Evolutionary conservation across 2,888 invertebrate species (phyloP).

Genomic region (Serripes groenlandicus): DNA sequence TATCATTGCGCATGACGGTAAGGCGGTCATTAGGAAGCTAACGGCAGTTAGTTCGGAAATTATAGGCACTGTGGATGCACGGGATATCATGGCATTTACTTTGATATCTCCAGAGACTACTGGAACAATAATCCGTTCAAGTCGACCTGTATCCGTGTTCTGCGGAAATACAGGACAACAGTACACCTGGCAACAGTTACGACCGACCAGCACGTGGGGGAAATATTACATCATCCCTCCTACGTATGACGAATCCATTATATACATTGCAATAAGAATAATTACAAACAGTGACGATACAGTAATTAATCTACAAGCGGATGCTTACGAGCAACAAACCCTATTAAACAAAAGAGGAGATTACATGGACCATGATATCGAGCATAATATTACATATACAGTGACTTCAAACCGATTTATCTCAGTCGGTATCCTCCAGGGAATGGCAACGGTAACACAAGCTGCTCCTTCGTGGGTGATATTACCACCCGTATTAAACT

Average conservation of each 20-base stretch:
- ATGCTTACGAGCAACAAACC: constrained; percentile 27
- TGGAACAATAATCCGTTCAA: constrained; percentile 32
- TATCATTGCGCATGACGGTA: constrained; percentile 1
- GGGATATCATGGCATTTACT: neutral
- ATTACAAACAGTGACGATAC: constrained; percentile 44
- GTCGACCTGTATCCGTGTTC: constrained; percentile 38
- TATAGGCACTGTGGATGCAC: neutral
- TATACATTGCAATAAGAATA: constrained; percentile 8
- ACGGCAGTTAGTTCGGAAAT: neutral
- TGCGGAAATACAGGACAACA: constrained; percentile 29
- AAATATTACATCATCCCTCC: constrained; percentile 27
- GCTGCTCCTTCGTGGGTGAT: constrained; percentile 8
- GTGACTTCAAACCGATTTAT: constrained; percentile 27
- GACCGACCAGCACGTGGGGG: constrained; percentile 45
- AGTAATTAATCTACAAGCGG: constrained; percentile 22
- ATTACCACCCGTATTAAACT: constrained; percentile 23
- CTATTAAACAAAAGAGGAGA: constrained; percentile 38
- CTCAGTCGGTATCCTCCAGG: constrained; percentile 23
- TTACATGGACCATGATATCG: constrained; percentile 18
- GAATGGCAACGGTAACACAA: neutral
- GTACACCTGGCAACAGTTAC: constrained; percentile 39
- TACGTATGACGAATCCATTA: neutral
- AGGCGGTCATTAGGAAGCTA: constrained; percentile 1
- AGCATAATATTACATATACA: constrained; percentile 6
- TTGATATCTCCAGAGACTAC: constrained; percentile 10